Evolutionary conservation across 2,888 invertebrate species (phyloP), one percentile per base, ranked within the genome.

Genomic region (Agrotis segetum): DNA sequence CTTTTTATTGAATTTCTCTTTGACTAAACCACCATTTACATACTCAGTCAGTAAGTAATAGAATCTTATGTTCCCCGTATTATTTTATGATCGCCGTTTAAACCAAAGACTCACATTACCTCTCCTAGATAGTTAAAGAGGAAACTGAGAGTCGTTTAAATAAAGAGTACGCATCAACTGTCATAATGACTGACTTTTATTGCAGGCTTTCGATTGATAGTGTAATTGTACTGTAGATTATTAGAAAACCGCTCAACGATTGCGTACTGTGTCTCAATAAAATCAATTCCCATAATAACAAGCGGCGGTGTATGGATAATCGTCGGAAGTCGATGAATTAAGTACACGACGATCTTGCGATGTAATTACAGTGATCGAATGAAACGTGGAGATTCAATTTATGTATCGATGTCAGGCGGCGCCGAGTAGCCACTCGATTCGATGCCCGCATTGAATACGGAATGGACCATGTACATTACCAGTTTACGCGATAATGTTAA

Each of bases 371-470:
- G 91, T 88, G 90, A 92, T 93, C 89, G 88, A 87, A 90, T 91
- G 87, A 91, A 90, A 91, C 91, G 90, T 90, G 91, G 91, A 89
- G 91, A 93, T 92, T 90, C 89, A 89, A 93, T 93, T 93, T 92
- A 93, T 93, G 91, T 92, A 93, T 93, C 91, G 92, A 92, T 92
- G 92, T 90, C 90, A 86, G 85, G 82, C 88, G 91, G 90, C 91
- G 92, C 90, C 90, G 85, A 9, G 81, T 74, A 80, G 56, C 58
- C 83, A 82, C 76, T 87, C 85, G 85, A 77, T 73, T 68, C 63
- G 59, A 29, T 64, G 82, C 62, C 69, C 71, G 71, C 49, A 63
- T 67, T 74, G 72, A 79, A 76, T 72, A 86, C 85, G 83, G 82
- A 88, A 82, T 82, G 83, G 76, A 82, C 40, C 40, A 40, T 40